A percentile compares a stretch with the other conserved stretches of the same genome.
These are phyloP conservation scores for Heterodera schachtii DNA, from an alignment of 1,140 invertebrate species.

Conservation along the genomic window DNA sequence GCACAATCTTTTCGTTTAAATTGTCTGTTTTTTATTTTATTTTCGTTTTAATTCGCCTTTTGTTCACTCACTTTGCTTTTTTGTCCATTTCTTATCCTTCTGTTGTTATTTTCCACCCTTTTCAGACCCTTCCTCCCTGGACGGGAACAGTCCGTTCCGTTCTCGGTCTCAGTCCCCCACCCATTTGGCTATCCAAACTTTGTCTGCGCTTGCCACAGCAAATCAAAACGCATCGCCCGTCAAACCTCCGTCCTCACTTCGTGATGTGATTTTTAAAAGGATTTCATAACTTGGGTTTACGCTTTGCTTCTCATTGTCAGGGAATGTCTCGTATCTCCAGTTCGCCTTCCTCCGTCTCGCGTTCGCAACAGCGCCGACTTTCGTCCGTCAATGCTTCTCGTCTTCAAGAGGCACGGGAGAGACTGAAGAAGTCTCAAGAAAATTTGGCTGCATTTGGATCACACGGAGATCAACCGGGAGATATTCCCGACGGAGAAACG, in stretches of 20 bases:
- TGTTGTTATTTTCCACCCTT: not conserved
- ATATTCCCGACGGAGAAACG: constrained; percentile 8
- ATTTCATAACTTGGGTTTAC: not conserved
- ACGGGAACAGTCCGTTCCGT: constrained; percentile 16
- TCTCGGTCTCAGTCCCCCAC: constrained; percentile 36
- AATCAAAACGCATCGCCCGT: not conserved
- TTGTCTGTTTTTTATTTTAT: no score
- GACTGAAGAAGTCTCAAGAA: constrained; percentile 53
- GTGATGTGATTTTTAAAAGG: not conserved
- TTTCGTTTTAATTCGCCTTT: no score
- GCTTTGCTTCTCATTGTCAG: not conserved
- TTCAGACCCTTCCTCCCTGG: constrained; percentile 7
- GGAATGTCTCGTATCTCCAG: not conserved
- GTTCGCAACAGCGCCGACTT: constrained; percentile 13
- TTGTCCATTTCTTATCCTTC: not conserved
- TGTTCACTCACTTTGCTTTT: no score
- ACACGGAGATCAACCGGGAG: not conserved
- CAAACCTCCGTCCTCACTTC: not conserved
- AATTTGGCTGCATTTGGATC: constrained; percentile 34
- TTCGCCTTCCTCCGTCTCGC: constrained; percentile 21
- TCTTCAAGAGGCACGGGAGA: constrained; percentile 39
- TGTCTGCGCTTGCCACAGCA: constrained; percentile 5
- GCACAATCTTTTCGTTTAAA: not conserved
- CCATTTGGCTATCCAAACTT: constrained; percentile 19
- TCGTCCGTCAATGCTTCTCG: constrained; percentile 35